phyloP scores from a whole-genome alignment of 2,797 vertebrate genomes.

The Ciconia nigra region DNA sequence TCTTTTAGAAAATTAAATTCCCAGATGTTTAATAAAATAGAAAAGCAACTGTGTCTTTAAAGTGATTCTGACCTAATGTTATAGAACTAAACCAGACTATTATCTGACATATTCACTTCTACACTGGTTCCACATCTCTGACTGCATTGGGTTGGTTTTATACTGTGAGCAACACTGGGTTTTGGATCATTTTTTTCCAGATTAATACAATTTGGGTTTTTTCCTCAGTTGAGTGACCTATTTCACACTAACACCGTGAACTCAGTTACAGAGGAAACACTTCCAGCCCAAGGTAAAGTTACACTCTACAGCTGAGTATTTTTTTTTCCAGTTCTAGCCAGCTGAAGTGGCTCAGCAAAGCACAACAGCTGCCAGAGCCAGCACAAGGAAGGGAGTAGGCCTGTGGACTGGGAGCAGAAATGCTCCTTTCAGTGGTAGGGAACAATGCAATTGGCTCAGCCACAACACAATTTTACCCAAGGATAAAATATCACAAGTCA shows the following conservation, averaged over 20 bases:
- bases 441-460: neutral
- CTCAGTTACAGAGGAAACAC: neutral
- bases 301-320: neutral
- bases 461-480: neutral
- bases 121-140: neutral
- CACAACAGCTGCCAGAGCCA: accelerated
- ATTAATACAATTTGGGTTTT: neutral
- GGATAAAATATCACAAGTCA: neutral
- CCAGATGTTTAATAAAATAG: neutral
- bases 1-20: neutral
- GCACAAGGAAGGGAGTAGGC: neutral
- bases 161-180: neutral
- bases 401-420: neutral
- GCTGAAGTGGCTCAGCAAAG: neutral
- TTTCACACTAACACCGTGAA: neutral
- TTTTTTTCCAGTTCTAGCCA: neutral
- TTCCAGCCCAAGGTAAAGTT: neutral
- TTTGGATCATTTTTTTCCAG: neutral
- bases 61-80: neutral
- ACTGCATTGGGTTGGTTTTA: neutral
- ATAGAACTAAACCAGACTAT: neutral
- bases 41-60: neutral
- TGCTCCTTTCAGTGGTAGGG: neutral
- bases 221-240: neutral
- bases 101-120: neutral